Conservation (phyloP, 2,797 vertebrate genomes). For the Pagetopsis macropterus region DNA sequence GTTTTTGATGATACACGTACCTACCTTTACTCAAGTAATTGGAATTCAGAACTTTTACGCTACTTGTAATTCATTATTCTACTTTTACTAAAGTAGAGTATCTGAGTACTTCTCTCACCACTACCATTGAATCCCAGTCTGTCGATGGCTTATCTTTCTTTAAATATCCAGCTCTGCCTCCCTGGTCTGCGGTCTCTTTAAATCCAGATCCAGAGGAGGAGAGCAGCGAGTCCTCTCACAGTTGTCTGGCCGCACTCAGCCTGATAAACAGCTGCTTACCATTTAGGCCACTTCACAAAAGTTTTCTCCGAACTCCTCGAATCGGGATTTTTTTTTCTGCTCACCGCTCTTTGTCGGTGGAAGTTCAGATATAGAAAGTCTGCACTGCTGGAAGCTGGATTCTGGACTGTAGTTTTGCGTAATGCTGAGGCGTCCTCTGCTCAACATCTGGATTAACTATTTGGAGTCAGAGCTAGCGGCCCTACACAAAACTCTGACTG, state of each 20-base stretch:
- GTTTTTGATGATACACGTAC: background rate
- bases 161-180: conserved; percentile 40
- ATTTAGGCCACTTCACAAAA: conserved; percentile 61
- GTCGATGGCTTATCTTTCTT: conserved; percentile 38
- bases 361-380: conserved; percentile 48
- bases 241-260: conserved; percentile 67
- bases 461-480: conserved; percentile 70
- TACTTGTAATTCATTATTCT: background rate
- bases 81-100: too few species aligned
- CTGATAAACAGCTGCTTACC: conserved; percentile 78
- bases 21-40: background rate
- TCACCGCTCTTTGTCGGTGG: conserved; percentile 18
- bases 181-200: conserved; percentile 82
- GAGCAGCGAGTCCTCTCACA: conserved; percentile 67
- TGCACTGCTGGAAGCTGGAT: conserved; percentile 55
- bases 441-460: conserved; percentile 84
- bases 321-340: conserved; percentile 1
- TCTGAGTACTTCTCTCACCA: background rate
- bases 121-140: conserved; percentile 9
- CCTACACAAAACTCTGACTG: conserved; percentile 42
- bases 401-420: conserved; percentile 65
- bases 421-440: conserved; percentile 62
- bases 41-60: background rate
- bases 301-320: conserved; percentile 41
- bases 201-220: conserved; percentile 66